Percentiles rank a stretch among this genome's conserved stretches.
phyloP scores from a whole-genome alignment of 2,797 vertebrate species.

The Lemur catta region DNA sequence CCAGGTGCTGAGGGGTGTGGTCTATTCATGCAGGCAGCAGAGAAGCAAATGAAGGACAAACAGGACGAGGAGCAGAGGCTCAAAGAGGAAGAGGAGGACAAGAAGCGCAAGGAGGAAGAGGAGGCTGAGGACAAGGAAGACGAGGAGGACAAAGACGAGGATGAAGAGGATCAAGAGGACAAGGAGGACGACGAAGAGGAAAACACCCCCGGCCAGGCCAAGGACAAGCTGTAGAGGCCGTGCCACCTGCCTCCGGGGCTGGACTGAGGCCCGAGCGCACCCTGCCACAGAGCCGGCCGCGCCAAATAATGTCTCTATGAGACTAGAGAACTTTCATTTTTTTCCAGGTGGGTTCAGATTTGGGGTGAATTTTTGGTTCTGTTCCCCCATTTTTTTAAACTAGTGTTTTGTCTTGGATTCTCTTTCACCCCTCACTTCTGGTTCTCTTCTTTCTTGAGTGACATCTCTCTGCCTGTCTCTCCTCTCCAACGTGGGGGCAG shows the following conservation, averaged over 20 bases:
- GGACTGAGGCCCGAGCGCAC: constrained; percentile 73
- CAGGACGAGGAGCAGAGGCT: constrained; percentile 86
- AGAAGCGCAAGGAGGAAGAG: constrained; percentile 85
- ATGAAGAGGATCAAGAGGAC: constrained; percentile 76
- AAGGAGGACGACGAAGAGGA: constrained; percentile 81
- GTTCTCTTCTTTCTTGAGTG: constrained; percentile 36
- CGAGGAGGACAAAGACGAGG: constrained; percentile 80
- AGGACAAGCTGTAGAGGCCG: constrained; percentile 85
- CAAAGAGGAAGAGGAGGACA: constrained; percentile 85
- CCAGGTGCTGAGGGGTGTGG: neutral
- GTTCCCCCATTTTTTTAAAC: neutral
- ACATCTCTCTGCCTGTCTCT: neutral
- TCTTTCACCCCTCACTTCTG: neutral
- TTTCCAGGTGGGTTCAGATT: constrained; percentile 77
- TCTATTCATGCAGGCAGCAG: constrained; percentile 82
- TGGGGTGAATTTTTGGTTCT: constrained; percentile 71
- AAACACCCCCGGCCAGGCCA: constrained; percentile 70
- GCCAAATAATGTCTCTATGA: constrained; percentile 86
- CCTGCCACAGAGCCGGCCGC: constrained; percentile 47
- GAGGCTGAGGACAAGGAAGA: constrained; percentile 80
- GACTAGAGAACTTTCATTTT: constrained; percentile 82
- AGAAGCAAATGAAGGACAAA: constrained; percentile 91
- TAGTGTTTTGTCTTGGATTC: constrained; percentile 60
- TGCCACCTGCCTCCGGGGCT: constrained; percentile 51
- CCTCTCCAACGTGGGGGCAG: neutral